phyloP scores from a whole-genome alignment of 1,140 invertebrate genomes.

The Ips nitidus region DNA sequence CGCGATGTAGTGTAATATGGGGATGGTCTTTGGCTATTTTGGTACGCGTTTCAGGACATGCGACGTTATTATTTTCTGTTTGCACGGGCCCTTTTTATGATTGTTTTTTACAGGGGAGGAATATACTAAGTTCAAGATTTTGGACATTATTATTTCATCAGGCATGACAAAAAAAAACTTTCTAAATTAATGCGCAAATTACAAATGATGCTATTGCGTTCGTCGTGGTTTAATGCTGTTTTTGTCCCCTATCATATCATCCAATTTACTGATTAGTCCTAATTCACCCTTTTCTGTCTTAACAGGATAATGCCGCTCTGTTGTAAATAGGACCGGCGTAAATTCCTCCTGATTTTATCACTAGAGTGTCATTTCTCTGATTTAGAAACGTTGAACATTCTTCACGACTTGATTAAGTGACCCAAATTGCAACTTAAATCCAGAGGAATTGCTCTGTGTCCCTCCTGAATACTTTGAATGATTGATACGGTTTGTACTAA shows the following conservation, averaged over 20 bases:
- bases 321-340: background rate
- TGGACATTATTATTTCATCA: no score
- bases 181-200: no score
- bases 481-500: slow-evolving; percentile 11
- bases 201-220: background rate
- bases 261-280: slow-evolving; percentile 15
- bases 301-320: slow-evolving; percentile 17
- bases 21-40: no score
- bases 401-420: background rate
- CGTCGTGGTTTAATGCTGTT: slow-evolving; percentile 17
- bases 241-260: slow-evolving; percentile 9
- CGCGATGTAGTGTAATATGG: no score
- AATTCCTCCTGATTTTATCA: background rate
- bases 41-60: no score
- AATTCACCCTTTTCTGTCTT: slow-evolving; percentile 14
- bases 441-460: background rate
- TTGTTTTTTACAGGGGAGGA: no score
- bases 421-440: background rate
- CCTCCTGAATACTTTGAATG: background rate
- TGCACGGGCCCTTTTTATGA: no score
- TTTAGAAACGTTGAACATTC: background rate
- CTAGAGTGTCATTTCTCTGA: background rate
- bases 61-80: no score
- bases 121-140: no score
- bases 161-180: no score